phyloP scores from a whole-genome alignment of 2,797 vertebrate genomes.

The Schizothorax lantsangensis region DNA sequence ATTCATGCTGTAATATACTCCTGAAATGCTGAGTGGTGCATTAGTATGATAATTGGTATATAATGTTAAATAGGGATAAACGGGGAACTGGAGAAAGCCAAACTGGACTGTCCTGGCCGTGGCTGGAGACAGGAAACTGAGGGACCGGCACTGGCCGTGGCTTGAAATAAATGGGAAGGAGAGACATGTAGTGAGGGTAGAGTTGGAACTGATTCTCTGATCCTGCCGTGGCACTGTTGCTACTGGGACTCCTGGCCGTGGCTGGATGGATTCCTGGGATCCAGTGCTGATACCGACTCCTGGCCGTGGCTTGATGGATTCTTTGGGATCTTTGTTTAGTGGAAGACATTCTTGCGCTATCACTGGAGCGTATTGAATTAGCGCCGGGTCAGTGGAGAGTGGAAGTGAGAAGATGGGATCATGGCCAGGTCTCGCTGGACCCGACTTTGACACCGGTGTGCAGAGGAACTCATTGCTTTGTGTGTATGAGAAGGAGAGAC shows the following conservation, averaged over 20 bases:
- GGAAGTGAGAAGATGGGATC: too few relatives aligned
- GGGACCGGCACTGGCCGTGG: too few relatives aligned
- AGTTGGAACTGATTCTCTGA: too few relatives aligned
- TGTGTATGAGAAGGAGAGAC: neutral
- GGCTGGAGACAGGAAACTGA: conserved; percentile 15
- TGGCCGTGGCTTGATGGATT: too few relatives aligned
- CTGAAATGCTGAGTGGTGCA: neutral
- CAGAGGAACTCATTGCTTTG: conserved; percentile 38
- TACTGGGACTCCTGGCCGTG: conserved; percentile 49
- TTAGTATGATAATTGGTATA: neutral
- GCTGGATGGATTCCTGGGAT: too few relatives aligned
- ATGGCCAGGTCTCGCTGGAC: conserved; percentile 38
- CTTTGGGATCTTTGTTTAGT: conserved; percentile 57
- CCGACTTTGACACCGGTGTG: conserved; percentile 44
- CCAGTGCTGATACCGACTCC: conserved; percentile 46
- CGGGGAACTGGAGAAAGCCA: neutral
- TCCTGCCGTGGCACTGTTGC: too few relatives aligned
- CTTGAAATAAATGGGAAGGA: conserved; percentile 9
- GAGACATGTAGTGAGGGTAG: neutral
- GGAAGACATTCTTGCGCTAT: too few relatives aligned
- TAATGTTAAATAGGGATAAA: neutral
- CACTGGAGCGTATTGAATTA: conserved; percentile 63
- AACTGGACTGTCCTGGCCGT: too few relatives aligned
- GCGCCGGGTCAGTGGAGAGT: conserved; percentile 53
- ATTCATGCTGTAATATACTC: neutral